phyloP scores from a whole-genome alignment of 2,797 vertebrate species.

The Acanthornis magna region DNA sequence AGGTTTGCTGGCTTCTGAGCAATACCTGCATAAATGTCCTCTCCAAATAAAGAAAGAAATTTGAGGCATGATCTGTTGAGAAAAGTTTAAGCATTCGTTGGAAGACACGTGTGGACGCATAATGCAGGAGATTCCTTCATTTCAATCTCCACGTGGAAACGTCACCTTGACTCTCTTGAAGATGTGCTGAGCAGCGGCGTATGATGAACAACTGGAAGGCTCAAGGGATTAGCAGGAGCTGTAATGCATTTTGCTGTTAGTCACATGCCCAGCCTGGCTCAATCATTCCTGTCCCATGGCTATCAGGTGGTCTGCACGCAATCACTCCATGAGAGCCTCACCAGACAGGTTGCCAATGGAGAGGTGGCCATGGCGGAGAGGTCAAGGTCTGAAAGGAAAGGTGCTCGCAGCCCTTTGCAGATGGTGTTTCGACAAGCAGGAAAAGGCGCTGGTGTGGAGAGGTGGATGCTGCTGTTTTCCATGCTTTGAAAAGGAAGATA shows the following conservation, averaged over 20 bases:
- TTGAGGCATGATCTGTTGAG: accelerated
- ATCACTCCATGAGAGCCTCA: accelerated
- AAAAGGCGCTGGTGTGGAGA: background rate
- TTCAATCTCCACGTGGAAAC: background rate
- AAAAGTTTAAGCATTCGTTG: accelerated
- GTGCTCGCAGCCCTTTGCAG: background rate
- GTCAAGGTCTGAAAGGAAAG: background rate
- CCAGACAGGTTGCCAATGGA: background rate
- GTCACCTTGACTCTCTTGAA: background rate
- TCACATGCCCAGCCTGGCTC: constrained; percentile 27
- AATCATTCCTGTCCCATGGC: background rate
- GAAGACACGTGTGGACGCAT: accelerated
- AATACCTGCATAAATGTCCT: background rate
- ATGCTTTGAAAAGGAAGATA: background rate
- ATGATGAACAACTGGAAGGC: constrained; percentile 29
- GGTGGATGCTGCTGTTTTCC: background rate
- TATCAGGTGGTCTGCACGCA: background rate
- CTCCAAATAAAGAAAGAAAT: background rate
- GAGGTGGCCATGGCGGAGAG: background rate
- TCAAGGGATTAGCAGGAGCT: constrained; percentile 22
- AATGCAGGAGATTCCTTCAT: background rate
- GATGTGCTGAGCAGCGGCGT: background rate
- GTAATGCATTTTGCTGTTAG: background rate
- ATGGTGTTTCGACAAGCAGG: background rate
- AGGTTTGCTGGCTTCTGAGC: background rate